phyloP scores from a whole-genome alignment of 2,113 vertebrate species.

The Litocranius walleri region DNA sequence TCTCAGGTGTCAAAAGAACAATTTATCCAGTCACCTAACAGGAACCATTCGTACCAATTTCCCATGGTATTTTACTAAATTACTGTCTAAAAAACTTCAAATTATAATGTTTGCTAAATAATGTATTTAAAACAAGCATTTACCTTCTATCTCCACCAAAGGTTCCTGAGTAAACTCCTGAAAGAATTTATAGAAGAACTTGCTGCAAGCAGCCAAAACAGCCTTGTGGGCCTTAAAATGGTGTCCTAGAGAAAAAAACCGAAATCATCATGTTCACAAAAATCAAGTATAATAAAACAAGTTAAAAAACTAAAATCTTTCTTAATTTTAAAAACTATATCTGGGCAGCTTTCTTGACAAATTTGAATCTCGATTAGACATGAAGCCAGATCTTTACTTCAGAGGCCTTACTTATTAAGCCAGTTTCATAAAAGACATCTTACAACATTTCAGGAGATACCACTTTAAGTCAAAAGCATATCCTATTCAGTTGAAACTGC shows the following conservation, averaged over 20 bases:
- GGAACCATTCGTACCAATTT: background rate
- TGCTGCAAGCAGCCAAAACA: conserved; percentile 97
- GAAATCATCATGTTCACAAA: background rate
- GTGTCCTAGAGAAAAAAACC: conserved; percentile 83
- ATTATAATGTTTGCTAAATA: background rate
- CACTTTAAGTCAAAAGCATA: background rate
- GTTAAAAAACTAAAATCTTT: background rate
- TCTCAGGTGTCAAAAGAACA: conserved; percentile 46
- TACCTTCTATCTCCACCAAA: conserved; percentile 98
- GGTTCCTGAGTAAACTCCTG: conserved; percentile 98
- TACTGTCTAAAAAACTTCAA: background rate
- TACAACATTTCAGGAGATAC: background rate
- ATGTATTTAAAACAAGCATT: conserved; percentile 35
- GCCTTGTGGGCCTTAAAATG: conserved; percentile 99
- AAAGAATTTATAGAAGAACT: conserved; percentile 98
- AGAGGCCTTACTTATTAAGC: background rate
- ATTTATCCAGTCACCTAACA: background rate
- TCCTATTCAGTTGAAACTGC: background rate
- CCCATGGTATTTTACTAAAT: background rate
- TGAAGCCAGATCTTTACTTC: background rate
- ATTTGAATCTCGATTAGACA: background rate
- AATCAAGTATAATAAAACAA: background rate
- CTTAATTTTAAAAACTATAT: background rate
- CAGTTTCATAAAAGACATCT: conserved; percentile 2
- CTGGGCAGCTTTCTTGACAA: background rate